Percentiles rank a stretch among this genome's conserved stretches.
Evolutionary conservation across 2,888 invertebrate genomes (phyloP).

Genomic region (Ommatoiulus sabulosus): DNA sequence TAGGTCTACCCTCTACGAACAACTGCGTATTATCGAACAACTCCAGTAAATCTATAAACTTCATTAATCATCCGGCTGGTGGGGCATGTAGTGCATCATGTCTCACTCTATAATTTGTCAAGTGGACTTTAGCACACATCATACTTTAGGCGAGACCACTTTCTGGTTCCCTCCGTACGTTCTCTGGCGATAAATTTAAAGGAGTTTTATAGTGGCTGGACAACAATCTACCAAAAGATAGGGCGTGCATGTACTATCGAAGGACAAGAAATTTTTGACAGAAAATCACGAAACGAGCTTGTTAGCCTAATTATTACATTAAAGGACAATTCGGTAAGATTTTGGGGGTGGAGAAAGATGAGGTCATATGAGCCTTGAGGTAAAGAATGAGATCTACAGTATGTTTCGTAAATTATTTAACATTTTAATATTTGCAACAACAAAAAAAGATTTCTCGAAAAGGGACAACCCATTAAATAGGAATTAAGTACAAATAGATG

Average conservation of each 20-base stretch:
- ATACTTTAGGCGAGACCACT: constrained; percentile 37
- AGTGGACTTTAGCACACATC: constrained; percentile 45
- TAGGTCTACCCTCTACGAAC: constrained; percentile 31
- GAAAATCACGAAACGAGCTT: neutral
- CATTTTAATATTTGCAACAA: neutral
- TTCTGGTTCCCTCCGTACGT: neutral
- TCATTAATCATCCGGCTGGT: constrained; percentile 42
- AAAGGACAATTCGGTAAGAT: neutral
- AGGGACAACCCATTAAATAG: too few species aligned
- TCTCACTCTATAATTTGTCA: constrained; percentile 47
- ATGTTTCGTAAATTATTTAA: neutral
- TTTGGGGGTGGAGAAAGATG: neutral
- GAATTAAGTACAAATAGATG: too few species aligned
- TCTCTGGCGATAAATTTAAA: constrained; percentile 12
- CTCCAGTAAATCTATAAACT: constrained; percentile 47
- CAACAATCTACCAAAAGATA: neutral
- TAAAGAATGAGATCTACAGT: neutral
- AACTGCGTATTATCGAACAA: constrained; percentile 39
- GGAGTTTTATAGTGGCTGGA: neutral
- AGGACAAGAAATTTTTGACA: neutral
- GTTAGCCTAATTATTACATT: neutral
- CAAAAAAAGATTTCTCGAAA: too few species aligned
- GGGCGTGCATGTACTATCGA: neutral
- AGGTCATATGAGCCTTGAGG: neutral
- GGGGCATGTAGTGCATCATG: constrained; percentile 42